A percentile compares a stretch with the other conserved stretches of the same genome.
These are phyloP conservation scores for Apodemus speciosus DNA, from an alignment of 2,113 vertebrate genomes.

Conservation along the genomic window DNA sequence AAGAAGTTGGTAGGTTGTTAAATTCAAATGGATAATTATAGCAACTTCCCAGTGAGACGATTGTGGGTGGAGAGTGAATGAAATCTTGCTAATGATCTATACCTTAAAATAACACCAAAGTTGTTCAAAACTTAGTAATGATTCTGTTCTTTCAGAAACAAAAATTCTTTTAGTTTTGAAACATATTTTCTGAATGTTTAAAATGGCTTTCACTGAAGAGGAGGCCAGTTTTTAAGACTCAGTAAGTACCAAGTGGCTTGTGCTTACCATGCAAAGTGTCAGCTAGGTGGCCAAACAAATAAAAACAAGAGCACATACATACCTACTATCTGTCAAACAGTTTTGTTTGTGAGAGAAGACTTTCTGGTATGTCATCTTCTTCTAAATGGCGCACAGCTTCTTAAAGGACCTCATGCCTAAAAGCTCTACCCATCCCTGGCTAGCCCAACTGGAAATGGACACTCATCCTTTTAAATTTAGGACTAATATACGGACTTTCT, in stretches of 20 bases:
- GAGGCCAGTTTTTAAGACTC: constrained; percentile 39
- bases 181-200: constrained; percentile 56
- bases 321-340: not conserved
- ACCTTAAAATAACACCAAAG: constrained; percentile 65
- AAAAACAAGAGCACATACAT: constrained; percentile 24
- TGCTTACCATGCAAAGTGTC: constrained; percentile 40
- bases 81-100: constrained; percentile 64
- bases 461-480: not conserved
- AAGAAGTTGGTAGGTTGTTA: constrained; percentile 44
- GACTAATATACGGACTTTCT: not conserved
- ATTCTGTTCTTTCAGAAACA: constrained; percentile 55
- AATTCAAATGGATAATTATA: constrained; percentile 66
- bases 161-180: constrained; percentile 56
- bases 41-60: constrained; percentile 60
- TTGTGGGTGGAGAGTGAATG: constrained; percentile 53
- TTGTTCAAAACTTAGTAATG: constrained; percentile 59
- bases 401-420: not conserved
- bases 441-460: not conserved
- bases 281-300: constrained; percentile 18
- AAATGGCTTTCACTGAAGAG: constrained; percentile 52
- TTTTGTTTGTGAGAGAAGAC: constrained; percentile 19
- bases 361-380: constrained; percentile 6
- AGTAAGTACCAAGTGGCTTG: constrained; percentile 50
- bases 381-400: constrained; percentile 28
- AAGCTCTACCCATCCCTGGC: not conserved